Evolutionary conservation across 1,140 invertebrate genomes (phyloP).

Genomic region (Epicauta chinensis): DNA sequence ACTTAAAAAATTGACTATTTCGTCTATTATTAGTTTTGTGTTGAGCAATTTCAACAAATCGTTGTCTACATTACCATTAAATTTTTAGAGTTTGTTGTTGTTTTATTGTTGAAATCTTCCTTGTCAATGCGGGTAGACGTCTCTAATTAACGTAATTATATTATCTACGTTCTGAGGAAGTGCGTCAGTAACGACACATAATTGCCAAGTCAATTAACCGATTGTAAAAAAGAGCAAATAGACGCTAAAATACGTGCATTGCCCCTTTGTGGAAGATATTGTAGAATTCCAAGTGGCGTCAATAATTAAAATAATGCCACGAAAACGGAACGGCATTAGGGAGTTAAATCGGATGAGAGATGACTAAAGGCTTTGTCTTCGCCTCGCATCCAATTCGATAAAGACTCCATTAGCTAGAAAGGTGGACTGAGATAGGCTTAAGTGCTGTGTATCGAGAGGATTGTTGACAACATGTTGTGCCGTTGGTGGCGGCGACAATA

Average conservation of each 20-base stretch:
- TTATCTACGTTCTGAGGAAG: conserved; percentile 2
- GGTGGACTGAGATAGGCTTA: conserved; percentile 35
- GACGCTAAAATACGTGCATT: neutral
- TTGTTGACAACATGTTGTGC: neutral
- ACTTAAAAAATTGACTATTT: no score
- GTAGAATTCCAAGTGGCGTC: neutral
- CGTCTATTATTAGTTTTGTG: no score
- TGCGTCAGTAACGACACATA: neutral
- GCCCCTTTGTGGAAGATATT: no score
- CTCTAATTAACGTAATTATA: conserved; percentile 7
- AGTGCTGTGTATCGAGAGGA: conserved; percentile 24
- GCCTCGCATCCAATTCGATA: conserved; percentile 21
- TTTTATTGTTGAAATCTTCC: no score
- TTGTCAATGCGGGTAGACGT: conserved; percentile 4
- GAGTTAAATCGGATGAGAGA: conserved; percentile 17
- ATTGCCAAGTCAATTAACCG: neutral
- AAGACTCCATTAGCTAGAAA: conserved; percentile 38
- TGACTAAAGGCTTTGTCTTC: conserved; percentile 15
- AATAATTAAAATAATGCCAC: neutral
- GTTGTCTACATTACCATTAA: no score
- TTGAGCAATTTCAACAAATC: no score
- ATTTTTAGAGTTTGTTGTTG: no score
- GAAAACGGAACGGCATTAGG: conserved; percentile 1
- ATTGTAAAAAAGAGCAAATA: neutral
- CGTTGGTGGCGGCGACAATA: neutral